Evolutionary conservation across 2,113 vertebrate species (phyloP), one percentile per base, ranked within the genome.

Genomic region (Nerophis ophidion): DNA sequence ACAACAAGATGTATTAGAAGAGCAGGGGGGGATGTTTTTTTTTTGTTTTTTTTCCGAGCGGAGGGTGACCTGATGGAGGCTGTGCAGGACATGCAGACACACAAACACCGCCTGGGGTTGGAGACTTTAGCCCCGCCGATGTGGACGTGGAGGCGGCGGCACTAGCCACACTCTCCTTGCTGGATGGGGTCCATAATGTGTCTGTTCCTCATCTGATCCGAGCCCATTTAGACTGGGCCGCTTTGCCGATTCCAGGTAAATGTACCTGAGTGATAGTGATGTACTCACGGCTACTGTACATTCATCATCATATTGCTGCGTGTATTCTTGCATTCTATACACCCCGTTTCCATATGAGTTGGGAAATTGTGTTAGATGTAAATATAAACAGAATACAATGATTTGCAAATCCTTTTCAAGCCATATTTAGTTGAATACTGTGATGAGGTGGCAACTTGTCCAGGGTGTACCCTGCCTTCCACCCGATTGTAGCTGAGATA

Each of bases 181-280:
- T 17, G 57, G 53, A 62, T 70, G 4, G 38, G 48, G 50, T 50
- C 61, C 63, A 57, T 67, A 66, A 81, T 65, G 63, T 64, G 15
- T 51, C 35, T 2, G 16, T 47, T 16, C 42, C 3, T 54, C 63
- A 48, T 42, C 61, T 75, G 63, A 75, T 79, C 70, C 66, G 34
- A 61, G 74, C 66, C 52, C 63, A 68, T 65, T 68, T 65, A 54
- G 60, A 66, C 57, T 15, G n/a, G 17, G 67, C 51, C 1, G 50
- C 71, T 64, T 71, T 60, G 52, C 55, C 68, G 57, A 47, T 68
- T 64, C 45, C 68, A 57, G 72, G 67, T 80, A 60, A 73, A 70
- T 53, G 57, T 58, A 53, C 53, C 61, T 68, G 69, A 84, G 71
- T 76, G 66, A 81, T 53, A 51, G 52, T 4, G 19, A 14, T 8